These are phyloP conservation scores for Melipona bicolor DNA, from an alignment of 2,888 invertebrate genomes.

Conservation along the genomic window DNA sequence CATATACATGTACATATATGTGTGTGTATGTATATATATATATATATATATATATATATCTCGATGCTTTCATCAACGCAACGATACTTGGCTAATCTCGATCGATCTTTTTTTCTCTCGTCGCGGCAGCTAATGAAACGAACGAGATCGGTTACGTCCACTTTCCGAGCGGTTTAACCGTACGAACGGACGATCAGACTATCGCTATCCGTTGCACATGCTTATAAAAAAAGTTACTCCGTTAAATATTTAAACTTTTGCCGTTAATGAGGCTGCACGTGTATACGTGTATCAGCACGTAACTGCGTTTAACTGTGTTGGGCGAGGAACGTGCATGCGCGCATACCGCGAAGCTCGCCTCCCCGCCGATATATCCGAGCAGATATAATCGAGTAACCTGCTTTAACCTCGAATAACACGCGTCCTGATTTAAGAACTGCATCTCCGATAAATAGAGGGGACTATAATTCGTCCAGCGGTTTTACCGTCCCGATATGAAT, in stretches of 20 bases:
- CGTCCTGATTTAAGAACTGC: conserved; percentile 62
- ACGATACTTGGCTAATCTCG: conserved; percentile 5
- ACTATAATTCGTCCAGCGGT: conserved; percentile 21
- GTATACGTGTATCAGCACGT: conserved; percentile 13
- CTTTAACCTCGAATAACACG: conserved; percentile 58
- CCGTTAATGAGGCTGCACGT: conserved; percentile 37
- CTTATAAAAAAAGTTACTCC: conserved; percentile 48
- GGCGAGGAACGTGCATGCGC: conserved; percentile 43
- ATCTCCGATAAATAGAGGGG: conserved; percentile 35
- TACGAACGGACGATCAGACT: neutral
- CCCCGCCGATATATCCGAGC: conserved; percentile 20
- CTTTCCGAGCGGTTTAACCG: conserved; percentile 26
- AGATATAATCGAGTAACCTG: conserved; percentile 62
- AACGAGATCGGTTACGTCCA: conserved; percentile 23
- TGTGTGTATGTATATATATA: too few species aligned
- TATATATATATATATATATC: too few species aligned
- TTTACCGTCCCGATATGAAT: conserved; percentile 11
- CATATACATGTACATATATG: too few species aligned
- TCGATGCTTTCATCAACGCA: conserved; percentile 4
- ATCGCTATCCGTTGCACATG: conserved; percentile 26
- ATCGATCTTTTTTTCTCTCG: conserved; percentile 29
- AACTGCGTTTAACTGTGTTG: conserved; percentile 52
- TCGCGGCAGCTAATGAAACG: conserved; percentile 27
- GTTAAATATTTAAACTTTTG: conserved; percentile 65
- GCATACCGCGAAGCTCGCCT: conserved; percentile 4